Conservation (phyloP, 1,140 invertebrate genomes). For the Akabosia matsudoensis region DNA sequence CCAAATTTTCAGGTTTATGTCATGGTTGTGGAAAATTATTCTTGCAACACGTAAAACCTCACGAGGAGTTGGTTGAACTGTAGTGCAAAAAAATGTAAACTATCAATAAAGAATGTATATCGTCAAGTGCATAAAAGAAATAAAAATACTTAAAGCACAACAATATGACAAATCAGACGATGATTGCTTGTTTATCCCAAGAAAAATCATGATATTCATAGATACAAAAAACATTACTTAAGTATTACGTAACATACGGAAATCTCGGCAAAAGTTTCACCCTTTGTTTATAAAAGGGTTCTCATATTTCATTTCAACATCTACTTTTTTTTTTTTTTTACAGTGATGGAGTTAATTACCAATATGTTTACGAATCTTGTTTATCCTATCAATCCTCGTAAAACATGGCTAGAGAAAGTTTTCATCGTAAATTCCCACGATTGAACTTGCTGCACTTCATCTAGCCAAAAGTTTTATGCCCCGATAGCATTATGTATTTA, state of each 20-base stretch:
- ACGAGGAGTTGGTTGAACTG: neutral
- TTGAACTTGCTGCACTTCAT: no score
- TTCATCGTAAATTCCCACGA: neutral
- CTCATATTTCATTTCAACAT: neutral
- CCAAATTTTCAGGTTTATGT: conserved; percentile 30
- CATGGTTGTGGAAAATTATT: neutral
- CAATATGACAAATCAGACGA: no score
- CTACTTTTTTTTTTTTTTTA: neutral
- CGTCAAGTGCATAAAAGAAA: no score
- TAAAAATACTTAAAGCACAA: no score
- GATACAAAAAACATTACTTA: no score
- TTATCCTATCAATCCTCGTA: neutral
- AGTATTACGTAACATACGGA: neutral
- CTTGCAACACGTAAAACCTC: neutral
- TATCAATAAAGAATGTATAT: no score
- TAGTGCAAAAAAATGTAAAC: neutral
- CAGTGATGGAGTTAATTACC: no score
- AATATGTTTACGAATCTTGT: neutral
- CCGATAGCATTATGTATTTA: no score
- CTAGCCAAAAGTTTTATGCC: no score
- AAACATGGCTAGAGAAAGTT: neutral
- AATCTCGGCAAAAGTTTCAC: neutral
- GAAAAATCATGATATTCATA: no score
- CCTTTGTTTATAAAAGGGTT: neutral
- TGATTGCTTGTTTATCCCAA: no score